Percentiles rank a stretch among this genome's conserved stretches.
Evolutionary conservation across 2,888 invertebrate genomes (phyloP).

Genomic region (Watsonalla binaria): DNA sequence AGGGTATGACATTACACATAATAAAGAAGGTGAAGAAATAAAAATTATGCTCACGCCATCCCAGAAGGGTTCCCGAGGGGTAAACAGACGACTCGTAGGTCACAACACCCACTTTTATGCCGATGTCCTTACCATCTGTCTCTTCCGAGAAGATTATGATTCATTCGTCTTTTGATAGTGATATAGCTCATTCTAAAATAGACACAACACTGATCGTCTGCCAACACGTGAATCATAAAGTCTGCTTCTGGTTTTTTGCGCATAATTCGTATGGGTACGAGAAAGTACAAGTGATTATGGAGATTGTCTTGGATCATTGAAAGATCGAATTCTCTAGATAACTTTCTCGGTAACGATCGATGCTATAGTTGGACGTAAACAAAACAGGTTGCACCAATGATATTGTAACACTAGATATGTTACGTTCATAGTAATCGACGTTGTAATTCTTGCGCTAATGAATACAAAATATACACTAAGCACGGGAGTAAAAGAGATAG

Average conservation of each 20-base stretch:
- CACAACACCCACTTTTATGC: too few species aligned
- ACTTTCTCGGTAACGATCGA: conserved; percentile 8
- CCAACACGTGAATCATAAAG: conserved; percentile 17
- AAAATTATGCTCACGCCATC: too few species aligned
- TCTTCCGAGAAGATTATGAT: too few species aligned
- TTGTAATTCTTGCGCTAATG: too few species aligned
- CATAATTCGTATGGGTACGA: neutral
- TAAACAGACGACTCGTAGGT: too few species aligned
- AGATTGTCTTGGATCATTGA: conserved; percentile 3
- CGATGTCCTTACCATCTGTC: too few species aligned
- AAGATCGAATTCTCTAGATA: conserved; percentile 7
- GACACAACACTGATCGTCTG: conserved; percentile 12
- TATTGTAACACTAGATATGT: neutral
- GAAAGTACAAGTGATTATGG: neutral
- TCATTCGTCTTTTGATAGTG: too few species aligned
- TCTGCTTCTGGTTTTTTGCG: neutral
- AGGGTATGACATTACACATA: conserved; percentile 11
- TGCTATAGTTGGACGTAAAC: neutral
- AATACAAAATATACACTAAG: too few species aligned
- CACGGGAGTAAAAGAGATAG: too few species aligned
- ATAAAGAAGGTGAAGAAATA: too few species aligned
- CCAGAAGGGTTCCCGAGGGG: too few species aligned
- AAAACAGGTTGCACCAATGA: neutral
- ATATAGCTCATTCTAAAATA: neutral
- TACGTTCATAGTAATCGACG: neutral